Evolutionary conservation across 1,140 invertebrate genomes (phyloP).

Genomic region (Plectrocnemia conspersa): DNA sequence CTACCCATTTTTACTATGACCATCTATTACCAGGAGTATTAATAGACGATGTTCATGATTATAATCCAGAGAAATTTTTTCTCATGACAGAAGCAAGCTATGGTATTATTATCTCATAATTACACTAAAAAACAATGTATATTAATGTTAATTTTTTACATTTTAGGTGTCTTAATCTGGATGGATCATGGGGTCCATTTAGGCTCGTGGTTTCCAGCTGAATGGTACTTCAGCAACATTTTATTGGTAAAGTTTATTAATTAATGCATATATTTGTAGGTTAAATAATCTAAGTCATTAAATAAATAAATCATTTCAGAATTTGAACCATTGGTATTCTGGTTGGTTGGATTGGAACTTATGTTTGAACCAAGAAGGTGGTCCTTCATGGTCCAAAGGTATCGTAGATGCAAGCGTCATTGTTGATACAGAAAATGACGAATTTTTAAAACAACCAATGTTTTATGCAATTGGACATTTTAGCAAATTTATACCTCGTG

Average conservation of each 20-base stretch:
- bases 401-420: conserved; percentile 75
- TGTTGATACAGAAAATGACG: conserved; percentile 57
- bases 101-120: conserved; percentile 25
- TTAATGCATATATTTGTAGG: conserved; percentile 21
- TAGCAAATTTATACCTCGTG: conserved; percentile 69
- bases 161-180: too few relatives aligned
- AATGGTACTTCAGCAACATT: conserved; percentile 63
- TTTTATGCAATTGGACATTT: conserved; percentile 86
- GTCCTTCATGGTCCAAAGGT: conserved; percentile 76
- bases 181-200: conserved; percentile 47
- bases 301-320: conserved; percentile 46
- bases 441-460: conserved; percentile 88
- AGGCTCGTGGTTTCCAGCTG: conserved; percentile 67
- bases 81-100: conserved; percentile 69
- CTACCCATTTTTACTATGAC: conserved; percentile 68
- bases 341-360: conserved; percentile 92
- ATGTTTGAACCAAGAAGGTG: conserved; percentile 70
- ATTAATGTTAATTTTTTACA: too few relatives aligned
- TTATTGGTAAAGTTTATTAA: conserved; percentile 52
- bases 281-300: conserved; percentile 28
- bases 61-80: conserved; percentile 65
- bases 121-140: not conserved
- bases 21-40: conserved; percentile 45
- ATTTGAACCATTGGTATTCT: conserved; percentile 64
- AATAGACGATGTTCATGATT: conserved; percentile 52